phyloP scores from a whole-genome alignment of 1,140 invertebrate species.

The Zaprionus capensis region DNA sequence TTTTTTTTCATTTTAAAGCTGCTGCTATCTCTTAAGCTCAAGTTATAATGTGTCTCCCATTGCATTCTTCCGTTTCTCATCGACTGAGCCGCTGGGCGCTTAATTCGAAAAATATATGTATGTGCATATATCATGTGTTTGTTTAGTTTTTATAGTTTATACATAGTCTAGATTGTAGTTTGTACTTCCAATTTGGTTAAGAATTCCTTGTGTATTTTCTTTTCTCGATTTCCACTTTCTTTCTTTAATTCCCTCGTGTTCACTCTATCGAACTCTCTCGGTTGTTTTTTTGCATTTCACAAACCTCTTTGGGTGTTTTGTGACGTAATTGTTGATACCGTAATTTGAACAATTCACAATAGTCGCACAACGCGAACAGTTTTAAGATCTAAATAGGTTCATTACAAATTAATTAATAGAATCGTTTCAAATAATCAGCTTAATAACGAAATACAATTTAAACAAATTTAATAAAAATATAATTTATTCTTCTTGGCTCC shows the following conservation, averaged over 20 bases:
- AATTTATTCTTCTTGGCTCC: constrained; percentile 74
- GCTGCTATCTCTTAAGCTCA: constrained; percentile 61
- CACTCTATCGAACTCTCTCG: constrained; percentile 13
- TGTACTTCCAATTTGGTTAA: constrained; percentile 83
- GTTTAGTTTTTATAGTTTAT: constrained; percentile 53
- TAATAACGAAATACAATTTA: constrained; percentile 74
- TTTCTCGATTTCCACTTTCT: constrained; percentile 54
- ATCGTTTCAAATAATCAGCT: constrained; percentile 61
- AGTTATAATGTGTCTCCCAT: constrained; percentile 28
- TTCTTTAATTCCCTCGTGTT: constrained; percentile 24
- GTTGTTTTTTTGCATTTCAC: constrained; percentile 38
- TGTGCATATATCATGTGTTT: constrained; percentile 32
- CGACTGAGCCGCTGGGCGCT: constrained; percentile 32
- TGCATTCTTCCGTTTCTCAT: constrained; percentile 35
- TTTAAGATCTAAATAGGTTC: constrained; percentile 55
- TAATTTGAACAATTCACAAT: constrained; percentile 82
- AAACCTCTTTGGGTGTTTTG: constrained; percentile 53
- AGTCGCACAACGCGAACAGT: constrained; percentile 77
- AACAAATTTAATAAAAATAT: constrained; percentile 62
- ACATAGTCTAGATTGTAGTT: constrained; percentile 81
- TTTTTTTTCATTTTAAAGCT: constrained; percentile 54
- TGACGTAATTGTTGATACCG: constrained; percentile 73
- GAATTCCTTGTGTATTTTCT: constrained; percentile 80
- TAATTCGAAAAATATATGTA: constrained; percentile 62
- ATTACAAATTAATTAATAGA: constrained; percentile 76